Conservation (phyloP, 2,113 vertebrate species). For the Potamarius usumacintae region DNA sequence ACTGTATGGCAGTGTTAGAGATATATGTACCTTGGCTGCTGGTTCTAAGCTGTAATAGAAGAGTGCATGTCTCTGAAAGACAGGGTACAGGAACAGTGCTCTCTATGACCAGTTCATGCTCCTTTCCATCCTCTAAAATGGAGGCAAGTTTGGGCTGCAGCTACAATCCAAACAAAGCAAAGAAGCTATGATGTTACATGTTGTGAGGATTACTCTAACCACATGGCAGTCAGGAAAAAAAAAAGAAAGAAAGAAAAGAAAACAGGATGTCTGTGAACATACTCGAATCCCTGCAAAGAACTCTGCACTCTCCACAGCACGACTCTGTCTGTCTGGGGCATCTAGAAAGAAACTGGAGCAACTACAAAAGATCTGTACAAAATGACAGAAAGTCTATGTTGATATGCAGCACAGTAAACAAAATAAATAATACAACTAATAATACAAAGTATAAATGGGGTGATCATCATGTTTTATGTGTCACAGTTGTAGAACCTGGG, state of each 20-base stretch:
- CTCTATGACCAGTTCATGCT: constrained; percentile 76
- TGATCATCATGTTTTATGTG: not conserved
- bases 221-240: not conserved
- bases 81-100: constrained; percentile 85
- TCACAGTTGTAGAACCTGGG: not conserved
- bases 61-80: constrained; percentile 72
- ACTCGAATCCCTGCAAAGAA: constrained; percentile 84
- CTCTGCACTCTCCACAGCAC: constrained; percentile 76
- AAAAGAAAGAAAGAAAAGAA: not conserved
- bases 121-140: constrained; percentile 82
- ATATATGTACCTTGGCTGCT: constrained; percentile 74
- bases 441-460: not conserved
- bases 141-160: constrained; percentile 72
- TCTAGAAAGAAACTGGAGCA: constrained; percentile 83
- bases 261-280: not conserved
- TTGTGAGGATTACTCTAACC: not conserved
- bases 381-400: not conserved
- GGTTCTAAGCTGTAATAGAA: constrained; percentile 76
- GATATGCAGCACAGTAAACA: not conserved
- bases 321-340: constrained; percentile 71
- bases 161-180: constrained; percentile 62
- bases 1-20: no score
- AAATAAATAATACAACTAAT: not conserved
- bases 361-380: constrained; percentile 81
- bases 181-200: not conserved